Evolutionary conservation across 2,797 vertebrate genomes (phyloP).

Genomic region (Acipenser ruthenus): DNA sequence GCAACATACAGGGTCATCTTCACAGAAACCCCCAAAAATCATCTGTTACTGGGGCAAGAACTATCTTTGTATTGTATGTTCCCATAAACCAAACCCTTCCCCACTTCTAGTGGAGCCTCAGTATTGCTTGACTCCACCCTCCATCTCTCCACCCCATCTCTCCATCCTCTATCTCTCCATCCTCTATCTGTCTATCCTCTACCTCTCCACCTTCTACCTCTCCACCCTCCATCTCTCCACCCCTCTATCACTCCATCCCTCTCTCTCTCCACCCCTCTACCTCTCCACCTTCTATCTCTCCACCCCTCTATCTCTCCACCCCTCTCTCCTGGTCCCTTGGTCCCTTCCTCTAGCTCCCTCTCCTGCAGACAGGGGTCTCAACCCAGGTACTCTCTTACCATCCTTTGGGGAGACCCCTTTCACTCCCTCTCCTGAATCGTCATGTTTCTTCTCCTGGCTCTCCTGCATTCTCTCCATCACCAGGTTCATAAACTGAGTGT

Average conservation of each 20-base stretch:
- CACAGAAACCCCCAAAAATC: not conserved
- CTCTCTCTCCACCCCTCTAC: conserved; percentile 23
- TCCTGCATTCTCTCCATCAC: conserved; percentile 42
- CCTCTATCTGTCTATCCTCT: conserved; percentile 59
- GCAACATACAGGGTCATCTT: not conserved
- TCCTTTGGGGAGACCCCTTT: conserved; percentile 54
- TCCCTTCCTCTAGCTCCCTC: conserved; percentile 55
- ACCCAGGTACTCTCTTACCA: conserved; percentile 50
- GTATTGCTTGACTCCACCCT: not conserved
- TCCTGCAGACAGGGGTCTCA: conserved; percentile 67
- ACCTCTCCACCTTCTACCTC: conserved; percentile 50
- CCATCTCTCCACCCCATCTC: conserved; percentile 21
- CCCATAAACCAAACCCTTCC: not conserved
- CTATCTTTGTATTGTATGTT: not conserved
- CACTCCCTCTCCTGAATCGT: conserved; percentile 52
- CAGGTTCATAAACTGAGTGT: no score
- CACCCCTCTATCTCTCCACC: conserved; percentile 58
- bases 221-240: conserved; percentile 49
- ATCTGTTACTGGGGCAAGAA: not conserved
- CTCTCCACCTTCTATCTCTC: conserved; percentile 45
- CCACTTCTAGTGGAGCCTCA: not conserved
- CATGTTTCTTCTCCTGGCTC: conserved; percentile 56
- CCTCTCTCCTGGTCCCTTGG: conserved; percentile 46
- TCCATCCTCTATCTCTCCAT: conserved; percentile 56
- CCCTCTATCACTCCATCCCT: conserved; percentile 24